Percentiles rank a stretch among this genome's conserved stretches.
Conservation (phyloP, 2,113 vertebrate genomes). For the Uria lomvia region DNA sequence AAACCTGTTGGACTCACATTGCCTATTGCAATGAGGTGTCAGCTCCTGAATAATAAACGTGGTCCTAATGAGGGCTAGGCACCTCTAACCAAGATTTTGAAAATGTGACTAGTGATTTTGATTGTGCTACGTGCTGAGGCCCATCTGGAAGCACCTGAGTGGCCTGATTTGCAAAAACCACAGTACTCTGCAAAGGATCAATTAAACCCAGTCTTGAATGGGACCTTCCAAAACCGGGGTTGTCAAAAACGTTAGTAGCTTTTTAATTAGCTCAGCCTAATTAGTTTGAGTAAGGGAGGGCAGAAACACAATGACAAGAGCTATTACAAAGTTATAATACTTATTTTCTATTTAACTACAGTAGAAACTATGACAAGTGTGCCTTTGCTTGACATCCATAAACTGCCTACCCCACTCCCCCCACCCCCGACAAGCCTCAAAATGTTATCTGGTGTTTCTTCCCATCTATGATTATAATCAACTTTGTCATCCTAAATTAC, state of each 20-base stretch:
- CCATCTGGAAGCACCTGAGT: constrained; percentile 23
- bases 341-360: neutral
- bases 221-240: neutral
- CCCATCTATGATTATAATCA: neutral
- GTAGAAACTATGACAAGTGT: neutral
- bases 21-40: neutral
- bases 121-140: neutral
- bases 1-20: neutral
- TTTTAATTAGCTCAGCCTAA: neutral
- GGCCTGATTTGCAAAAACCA: neutral
- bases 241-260: neutral
- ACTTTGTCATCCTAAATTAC: neutral
- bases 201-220: neutral
- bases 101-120: neutral
- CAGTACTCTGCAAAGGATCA: neutral
- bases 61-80: constrained; percentile 4
- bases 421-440: neutral
- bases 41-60: constrained; percentile 9
- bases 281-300: neutral
- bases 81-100: constrained; percentile 1
- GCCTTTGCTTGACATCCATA: neutral
- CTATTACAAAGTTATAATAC: neutral
- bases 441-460: neutral
- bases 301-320: neutral
- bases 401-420: neutral